A percentile compares a stretch with the other conserved stretches of the same genome.
Conservation (phyloP, 37 sponge, comb jelly and placozoan species). For the Haliclona indistincta region DNA sequence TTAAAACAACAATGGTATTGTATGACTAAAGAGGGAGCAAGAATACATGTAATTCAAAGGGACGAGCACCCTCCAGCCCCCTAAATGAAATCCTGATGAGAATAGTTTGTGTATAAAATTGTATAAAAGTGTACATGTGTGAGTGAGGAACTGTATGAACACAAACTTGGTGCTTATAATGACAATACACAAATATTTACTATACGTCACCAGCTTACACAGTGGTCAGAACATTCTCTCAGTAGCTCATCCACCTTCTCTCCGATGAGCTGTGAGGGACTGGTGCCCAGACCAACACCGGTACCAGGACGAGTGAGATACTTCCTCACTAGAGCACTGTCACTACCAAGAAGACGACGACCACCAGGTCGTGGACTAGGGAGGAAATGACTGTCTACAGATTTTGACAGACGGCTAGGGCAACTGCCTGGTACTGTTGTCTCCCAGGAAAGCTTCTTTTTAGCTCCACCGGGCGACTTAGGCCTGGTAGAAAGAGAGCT, state of each 20-base stretch:
- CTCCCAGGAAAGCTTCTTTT: neutral
- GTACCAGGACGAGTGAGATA: constrained; percentile 27
- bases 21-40: neutral
- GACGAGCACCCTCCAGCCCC: too few species aligned
- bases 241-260: constrained; percentile 46
- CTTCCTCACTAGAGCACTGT: neutral
- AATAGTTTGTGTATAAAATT: too few species aligned
- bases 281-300: constrained; percentile 8
- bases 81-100: too few species aligned
- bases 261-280: constrained; percentile 30
- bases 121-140: neutral
- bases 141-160: neutral
- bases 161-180: neutral
- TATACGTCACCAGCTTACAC: constrained; percentile 14
- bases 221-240: constrained; percentile 48
- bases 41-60: neutral
- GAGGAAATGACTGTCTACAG: neutral
- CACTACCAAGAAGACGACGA: neutral
- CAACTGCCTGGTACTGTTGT: neutral
- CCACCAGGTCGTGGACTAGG: neutral
- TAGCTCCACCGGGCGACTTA: neutral
- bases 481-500: neutral
- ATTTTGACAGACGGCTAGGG: neutral
- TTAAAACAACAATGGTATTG: too few species aligned
- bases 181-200: neutral